Conservation (phyloP, 2,113 vertebrate species). For the Hypomesus transpacificus region DNA sequence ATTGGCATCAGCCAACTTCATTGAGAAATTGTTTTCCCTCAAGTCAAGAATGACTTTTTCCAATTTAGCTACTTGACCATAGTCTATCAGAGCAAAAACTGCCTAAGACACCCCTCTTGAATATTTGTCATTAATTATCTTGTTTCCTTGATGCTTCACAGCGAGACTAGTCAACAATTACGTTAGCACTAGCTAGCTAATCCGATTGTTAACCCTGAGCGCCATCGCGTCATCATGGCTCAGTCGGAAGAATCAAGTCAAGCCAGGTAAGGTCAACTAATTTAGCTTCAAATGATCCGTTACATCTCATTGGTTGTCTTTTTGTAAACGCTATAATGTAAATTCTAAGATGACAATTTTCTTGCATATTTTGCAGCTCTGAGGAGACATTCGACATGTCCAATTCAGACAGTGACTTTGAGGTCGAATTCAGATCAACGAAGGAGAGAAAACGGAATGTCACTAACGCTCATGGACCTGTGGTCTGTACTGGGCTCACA, state of each 20-base stretch:
- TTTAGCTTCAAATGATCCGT: neutral
- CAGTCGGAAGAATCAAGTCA: constrained; percentile 10
- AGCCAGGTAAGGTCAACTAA: constrained; percentile 50
- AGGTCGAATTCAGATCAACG: constrained; percentile 45
- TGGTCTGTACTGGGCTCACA: constrained; percentile 26
- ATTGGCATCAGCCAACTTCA: too few species aligned
- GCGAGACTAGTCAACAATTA: neutral
- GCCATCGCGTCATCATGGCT: neutral
- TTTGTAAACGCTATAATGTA: neutral
- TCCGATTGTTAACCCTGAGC: neutral
- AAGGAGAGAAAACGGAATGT: constrained; percentile 49
- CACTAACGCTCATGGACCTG: neutral
- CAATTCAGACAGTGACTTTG: constrained; percentile 72
- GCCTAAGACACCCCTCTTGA: too few species aligned
- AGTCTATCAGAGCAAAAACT: too few species aligned
- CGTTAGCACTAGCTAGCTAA: neutral
- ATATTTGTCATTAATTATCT: too few species aligned
- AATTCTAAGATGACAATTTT: too few species aligned
- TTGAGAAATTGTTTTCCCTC: too few species aligned
- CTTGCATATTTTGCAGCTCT: constrained; percentile 30
- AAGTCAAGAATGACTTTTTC: too few species aligned
- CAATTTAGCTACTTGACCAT: too few species aligned
- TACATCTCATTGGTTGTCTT: neutral
- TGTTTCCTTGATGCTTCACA: too few species aligned
- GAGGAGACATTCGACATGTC: constrained; percentile 47